Base-by-base conservation (phyloP, 37 sponge, comb jelly and placozoan species). In the Dysidea cf. avara region DNA sequence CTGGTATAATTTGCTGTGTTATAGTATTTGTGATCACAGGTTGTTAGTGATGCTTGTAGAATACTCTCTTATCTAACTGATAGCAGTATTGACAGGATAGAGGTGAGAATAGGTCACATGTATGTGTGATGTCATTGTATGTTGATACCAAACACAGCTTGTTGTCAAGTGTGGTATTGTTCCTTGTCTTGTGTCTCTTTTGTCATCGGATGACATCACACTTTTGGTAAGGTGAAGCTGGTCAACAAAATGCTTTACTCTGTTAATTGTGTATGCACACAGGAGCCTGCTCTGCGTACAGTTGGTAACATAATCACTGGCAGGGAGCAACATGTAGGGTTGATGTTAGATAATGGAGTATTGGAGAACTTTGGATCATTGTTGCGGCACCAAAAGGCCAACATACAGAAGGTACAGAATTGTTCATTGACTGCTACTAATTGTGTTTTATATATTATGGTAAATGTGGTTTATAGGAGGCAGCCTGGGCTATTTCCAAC, bases 401-500 rank as follows among this genome's bases (percentile, higher is more conserved):
- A 83, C 76, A 88, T 97, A 36, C 94, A 97, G 76, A 97, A 97
- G 92, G 92, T 87, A 20, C 31, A 17, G 36, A 29, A 43, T 43
- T 43, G 46, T 43, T 43, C 46, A 43, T 43, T 12, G 5, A 43
- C 46, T n/a, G n/a, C n/a, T n/a, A n/a, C n/a, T n/a, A n/a, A n/a
- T n/a, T n/a, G 9, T 43, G 46, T 5, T 43, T 30, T 20, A 26
- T 29, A 66, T 39, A 16, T 56, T 66, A 26, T 49, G 26, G 7
- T 25, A 25, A 21, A 56, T 1, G 38, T 40, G 9, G 2, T 29
- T 52, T 13, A 0, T 66, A 93, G 89, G 99, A 99, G 55, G 90
- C 96, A 7, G 99, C 96, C 24, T 99, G 99, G 99, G 92, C 96
- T 36, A 74, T 99, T 35, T 99, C 99, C 74, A 99, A 99, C 80